Percentiles rank a stretch among this genome's conserved stretches.
Conservation (phyloP, 2,797 vertebrate genomes). For the Dryobates pubescens region DNA sequence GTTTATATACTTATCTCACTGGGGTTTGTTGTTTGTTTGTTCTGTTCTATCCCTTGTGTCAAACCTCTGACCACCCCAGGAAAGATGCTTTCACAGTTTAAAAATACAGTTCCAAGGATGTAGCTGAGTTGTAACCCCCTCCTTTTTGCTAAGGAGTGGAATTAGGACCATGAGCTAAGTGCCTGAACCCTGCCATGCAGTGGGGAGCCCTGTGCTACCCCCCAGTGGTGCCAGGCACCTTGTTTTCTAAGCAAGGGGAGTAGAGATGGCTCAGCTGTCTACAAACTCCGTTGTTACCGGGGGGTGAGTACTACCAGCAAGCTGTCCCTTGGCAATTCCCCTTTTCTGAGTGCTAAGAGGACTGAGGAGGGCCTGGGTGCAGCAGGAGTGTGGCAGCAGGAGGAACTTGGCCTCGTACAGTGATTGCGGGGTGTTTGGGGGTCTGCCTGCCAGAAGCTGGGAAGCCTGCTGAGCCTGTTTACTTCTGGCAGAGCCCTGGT, state of each 20-base stretch:
- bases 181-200: accelerated
- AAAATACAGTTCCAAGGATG: background rate
- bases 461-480: background rate
- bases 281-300: background rate
- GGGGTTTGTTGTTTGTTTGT: background rate
- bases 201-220: background rate
- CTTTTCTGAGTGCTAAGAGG: background rate
- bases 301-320: background rate
- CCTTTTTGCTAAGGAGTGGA: background rate
- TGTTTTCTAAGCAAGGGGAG: background rate
- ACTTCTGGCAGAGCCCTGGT: background rate
- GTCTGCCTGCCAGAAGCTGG: background rate
- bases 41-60: background rate
- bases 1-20: conserved; percentile 7
- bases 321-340: background rate
- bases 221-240: background rate
- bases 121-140: accelerated
- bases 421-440: accelerated
- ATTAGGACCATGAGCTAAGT: accelerated
- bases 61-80: background rate
- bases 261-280: no score
- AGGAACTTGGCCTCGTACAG: accelerated
- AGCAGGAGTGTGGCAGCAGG: accelerated
- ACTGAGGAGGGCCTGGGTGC: accelerated
- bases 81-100: background rate